A percentile compares a stretch with the other conserved stretches of the same genome.
Conservation (phyloP, 2,797 vertebrate species). For the Phalloptychus januarius region DNA sequence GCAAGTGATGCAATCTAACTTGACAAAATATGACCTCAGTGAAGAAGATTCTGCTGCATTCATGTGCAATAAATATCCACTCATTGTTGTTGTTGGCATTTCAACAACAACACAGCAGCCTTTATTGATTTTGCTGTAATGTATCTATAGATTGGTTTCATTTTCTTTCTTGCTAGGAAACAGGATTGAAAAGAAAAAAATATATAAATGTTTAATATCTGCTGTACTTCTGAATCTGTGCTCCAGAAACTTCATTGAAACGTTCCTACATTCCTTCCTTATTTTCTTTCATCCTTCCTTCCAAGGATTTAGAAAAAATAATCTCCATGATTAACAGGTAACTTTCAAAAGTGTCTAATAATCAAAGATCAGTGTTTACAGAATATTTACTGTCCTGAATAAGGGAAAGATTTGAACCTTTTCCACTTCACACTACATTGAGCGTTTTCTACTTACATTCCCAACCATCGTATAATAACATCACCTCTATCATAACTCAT, state of each 20-base stretch:
- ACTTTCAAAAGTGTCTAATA: too few relatives aligned
- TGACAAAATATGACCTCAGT: not conserved
- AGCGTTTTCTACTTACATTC: too few relatives aligned
- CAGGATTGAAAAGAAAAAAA: not conserved
- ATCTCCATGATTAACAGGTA: too few relatives aligned
- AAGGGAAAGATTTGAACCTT: too few relatives aligned
- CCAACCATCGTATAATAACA: too few relatives aligned
- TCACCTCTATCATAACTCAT: too few relatives aligned
- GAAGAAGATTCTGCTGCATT: not conserved
- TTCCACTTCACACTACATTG: too few relatives aligned
- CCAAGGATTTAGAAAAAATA: too few relatives aligned
- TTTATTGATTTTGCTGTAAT: not conserved
- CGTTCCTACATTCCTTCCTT: too few relatives aligned
- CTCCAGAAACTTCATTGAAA: not conserved
- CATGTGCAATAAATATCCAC: not conserved
- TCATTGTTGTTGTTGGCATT: constrained; percentile 1
- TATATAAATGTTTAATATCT: not conserved
- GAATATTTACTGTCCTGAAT: too few relatives aligned
- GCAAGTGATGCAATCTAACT: not conserved
- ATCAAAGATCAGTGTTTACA: too few relatives aligned
- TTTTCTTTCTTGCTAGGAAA: constrained; percentile 1
- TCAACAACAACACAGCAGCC: not conserved
- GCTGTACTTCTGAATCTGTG: not conserved
- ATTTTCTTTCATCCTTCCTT: too few relatives aligned
- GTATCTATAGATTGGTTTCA: not conserved